Conservation (phyloP, 1,140 invertebrate species). For the Gonatopus flavifemur region DNA sequence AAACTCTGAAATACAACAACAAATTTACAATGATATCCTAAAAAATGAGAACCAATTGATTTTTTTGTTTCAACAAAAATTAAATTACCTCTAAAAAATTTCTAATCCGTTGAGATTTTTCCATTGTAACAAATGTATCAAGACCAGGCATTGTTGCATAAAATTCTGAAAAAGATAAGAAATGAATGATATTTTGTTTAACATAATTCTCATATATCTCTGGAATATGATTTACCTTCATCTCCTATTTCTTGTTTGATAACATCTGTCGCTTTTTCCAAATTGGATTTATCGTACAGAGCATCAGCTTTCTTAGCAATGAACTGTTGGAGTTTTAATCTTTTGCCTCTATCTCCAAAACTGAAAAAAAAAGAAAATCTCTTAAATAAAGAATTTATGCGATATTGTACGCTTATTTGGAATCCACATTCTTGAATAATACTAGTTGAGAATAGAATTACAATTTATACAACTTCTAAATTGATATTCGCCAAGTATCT, state of each 20-base stretch:
- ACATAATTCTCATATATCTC: too few species aligned
- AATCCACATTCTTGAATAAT: neutral
- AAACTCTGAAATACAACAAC: conserved; percentile 65
- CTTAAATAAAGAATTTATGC: neutral
- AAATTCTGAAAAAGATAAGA: conserved; percentile 66
- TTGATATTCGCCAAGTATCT: too few species aligned
- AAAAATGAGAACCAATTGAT: conserved; percentile 5
- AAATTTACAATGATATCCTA: conserved; percentile 6
- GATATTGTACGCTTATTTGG: neutral
- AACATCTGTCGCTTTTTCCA: conserved; percentile 56
- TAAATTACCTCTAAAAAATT: conserved; percentile 77
- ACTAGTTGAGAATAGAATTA: neutral
- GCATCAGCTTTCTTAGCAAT: conserved; percentile 75
- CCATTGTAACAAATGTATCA: conserved; percentile 76
- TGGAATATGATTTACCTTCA: conserved; percentile 45
- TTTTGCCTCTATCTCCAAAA: conserved; percentile 79
- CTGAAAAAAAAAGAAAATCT: conserved; percentile 47
- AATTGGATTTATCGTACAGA: conserved; percentile 64
- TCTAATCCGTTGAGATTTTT: conserved; percentile 69
- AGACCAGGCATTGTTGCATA: conserved; percentile 83
- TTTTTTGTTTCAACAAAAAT: neutral
- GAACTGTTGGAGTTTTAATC: conserved; percentile 82
- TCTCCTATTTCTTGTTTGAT: conserved; percentile 49
- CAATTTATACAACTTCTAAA: too few species aligned
- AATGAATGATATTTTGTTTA: too few species aligned